Conservation (phyloP, 2,113 vertebrate genomes). For the Dinomys branickii region DNA sequence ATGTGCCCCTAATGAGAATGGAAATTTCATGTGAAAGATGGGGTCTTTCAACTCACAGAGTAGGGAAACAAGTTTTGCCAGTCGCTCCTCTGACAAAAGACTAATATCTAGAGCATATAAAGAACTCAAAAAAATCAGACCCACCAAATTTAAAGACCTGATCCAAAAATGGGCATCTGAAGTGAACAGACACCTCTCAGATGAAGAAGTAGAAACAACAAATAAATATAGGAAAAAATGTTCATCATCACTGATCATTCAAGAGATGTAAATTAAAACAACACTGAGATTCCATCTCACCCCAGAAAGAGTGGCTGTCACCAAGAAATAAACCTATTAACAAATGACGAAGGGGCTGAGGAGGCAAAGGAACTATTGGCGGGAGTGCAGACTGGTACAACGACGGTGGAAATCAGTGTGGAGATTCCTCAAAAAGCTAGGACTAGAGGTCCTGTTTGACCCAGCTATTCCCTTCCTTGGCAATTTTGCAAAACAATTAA, state of each 20-base stretch:
- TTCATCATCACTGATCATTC: not conserved
- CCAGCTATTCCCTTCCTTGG: not conserved
- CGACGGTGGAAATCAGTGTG: not conserved
- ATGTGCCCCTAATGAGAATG: fast-evolving
- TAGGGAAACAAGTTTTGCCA: not conserved
- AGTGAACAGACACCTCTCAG: not conserved
- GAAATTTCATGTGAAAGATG: not conserved
- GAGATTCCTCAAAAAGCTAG: not conserved
- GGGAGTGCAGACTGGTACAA: not conserved
- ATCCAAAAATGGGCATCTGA: not conserved
- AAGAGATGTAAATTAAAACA: not conserved
- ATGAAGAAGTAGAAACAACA: not conserved
- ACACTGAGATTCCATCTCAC: not conserved
- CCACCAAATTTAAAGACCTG: not conserved
- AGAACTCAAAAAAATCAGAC: not conserved
- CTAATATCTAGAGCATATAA: not conserved
- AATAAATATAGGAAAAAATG: not conserved
- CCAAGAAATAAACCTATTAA: not conserved
- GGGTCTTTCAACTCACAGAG: not conserved
- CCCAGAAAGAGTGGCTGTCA: not conserved
- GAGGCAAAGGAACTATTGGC: not conserved
- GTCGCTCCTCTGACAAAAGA: not conserved
- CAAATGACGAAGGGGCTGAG: not conserved
- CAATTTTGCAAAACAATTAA: not conserved
- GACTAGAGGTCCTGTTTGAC: not conserved